Evolutionary conservation across 2,888 invertebrate genomes (phyloP), one percentile per base, ranked within the genome.

Genomic region (Campoplex nolae): DNA sequence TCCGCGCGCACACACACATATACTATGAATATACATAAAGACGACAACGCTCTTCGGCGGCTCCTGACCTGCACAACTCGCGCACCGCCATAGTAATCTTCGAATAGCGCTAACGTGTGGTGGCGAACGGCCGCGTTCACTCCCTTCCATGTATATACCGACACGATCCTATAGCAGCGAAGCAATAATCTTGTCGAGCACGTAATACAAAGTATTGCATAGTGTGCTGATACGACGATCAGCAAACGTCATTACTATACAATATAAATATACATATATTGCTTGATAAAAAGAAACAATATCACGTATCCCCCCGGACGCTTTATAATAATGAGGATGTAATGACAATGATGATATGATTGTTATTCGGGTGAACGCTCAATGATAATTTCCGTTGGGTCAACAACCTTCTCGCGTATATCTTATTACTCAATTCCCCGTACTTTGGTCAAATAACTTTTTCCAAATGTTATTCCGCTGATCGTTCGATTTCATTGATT

Each of bases 41-140:
- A 81, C 74, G 74, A 84, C 84, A 84, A 86, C 78, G 87, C 82
- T 87, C 81, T 81, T 76, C 87, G 89, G 86, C 87, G 89, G 86
- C 87, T 90, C 90, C 91, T 91, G 91, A 91, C 91, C 91, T 91
- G 91, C 91, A 89, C 89, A 88, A 91, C 86, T 84, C 85, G 85
- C 77, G 80, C 58, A 58, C 68, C 74, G 76, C 76, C 48, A 77
- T 81, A 73, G 79, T 85, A 83, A 82, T 87, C 85, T 85, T 80
- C 75, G 85, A 85, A 87, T 87, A 84, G 75, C 84, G 48, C 62
- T 42, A 75, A 75, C 62, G 38, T 45, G 70, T 42, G 58, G 51
- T 42, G 58, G 51, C 48, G 62, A 65, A 65, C 76, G 76, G 35
- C 48, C 78, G 58, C 78, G 58, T 68, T 78, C 78, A 45, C 81